Percentiles rank a stretch among this genome's conserved stretches.
Evolutionary conservation across 2,113 vertebrate species (phyloP).

Genomic region (Scortum barcoo): DNA sequence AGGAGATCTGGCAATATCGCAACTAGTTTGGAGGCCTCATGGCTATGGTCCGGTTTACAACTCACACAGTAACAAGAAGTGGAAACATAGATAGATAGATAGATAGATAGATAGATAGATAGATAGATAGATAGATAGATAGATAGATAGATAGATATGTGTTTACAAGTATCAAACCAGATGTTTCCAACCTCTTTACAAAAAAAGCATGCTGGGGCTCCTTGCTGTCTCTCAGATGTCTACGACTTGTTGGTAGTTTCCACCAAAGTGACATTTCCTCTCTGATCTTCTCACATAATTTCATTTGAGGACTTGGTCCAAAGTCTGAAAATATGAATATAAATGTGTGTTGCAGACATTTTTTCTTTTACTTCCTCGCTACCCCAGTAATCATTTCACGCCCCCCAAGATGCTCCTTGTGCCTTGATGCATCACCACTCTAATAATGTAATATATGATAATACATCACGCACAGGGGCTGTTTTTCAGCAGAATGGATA

Average conservation of each 20-base stretch:
- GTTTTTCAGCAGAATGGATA: neutral
- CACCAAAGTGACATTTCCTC: neutral
- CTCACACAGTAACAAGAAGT: neutral
- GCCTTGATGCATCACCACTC: neutral
- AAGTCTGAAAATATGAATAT: neutral
- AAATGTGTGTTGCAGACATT: neutral
- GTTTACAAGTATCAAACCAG: too few species aligned
- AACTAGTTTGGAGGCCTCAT: neutral
- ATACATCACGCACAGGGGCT: neutral
- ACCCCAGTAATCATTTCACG: neutral
- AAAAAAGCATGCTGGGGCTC: too few species aligned
- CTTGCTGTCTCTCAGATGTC: neutral
- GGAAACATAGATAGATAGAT: too few species aligned
- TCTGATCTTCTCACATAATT: neutral
- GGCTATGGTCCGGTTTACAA: neutral
- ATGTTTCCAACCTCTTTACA: too few species aligned
- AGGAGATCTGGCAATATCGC: neutral
- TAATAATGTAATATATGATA: neutral
- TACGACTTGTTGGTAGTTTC: neutral
- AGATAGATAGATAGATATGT: too few species aligned
- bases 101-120: too few species aligned
- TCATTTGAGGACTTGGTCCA: neutral
- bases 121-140: too few species aligned
- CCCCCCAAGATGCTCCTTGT: neutral
- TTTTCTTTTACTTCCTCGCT: neutral